Evolutionary conservation across 2,888 invertebrate species (phyloP).

Genomic region (Melitaea athalia): DNA sequence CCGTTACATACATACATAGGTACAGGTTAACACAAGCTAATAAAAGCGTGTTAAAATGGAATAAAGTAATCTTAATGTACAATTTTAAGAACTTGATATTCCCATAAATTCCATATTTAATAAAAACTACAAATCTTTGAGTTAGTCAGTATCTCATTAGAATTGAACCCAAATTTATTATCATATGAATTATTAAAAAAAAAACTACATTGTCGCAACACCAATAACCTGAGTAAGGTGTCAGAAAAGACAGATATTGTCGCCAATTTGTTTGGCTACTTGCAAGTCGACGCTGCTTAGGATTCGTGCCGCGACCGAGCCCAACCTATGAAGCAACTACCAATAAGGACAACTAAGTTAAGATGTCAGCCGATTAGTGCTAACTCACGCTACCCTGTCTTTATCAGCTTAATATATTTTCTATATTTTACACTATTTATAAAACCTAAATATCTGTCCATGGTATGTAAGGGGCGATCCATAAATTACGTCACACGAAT

Average conservation of each 20-base stretch:
- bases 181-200: not conserved
- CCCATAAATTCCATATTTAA: too few relatives aligned
- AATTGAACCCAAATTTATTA: not conserved
- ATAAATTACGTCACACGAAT: too few relatives aligned
- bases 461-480: too few relatives aligned
- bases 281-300: conserved; percentile 63
- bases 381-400: conserved; percentile 63
- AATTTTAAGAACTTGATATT: too few relatives aligned
- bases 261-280: conserved; percentile 75
- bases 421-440: not conserved
- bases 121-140: not conserved
- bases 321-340: conserved; percentile 72
- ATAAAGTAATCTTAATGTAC: too few relatives aligned
- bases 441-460: not conserved
- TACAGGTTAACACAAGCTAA: too few relatives aligned
- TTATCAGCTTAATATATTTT: conserved; percentile 21
- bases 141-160: not conserved
- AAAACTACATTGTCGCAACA: conserved; percentile 17
- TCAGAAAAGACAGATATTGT: conserved; percentile 75
- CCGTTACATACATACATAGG: too few relatives aligned
- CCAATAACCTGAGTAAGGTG: conserved; percentile 67
- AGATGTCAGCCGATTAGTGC: conserved; percentile 67
- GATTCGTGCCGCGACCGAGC: conserved; percentile 66
- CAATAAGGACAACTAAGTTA: conserved; percentile 78
- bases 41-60: too few relatives aligned